Evolutionary conservation across 2,113 vertebrate species (phyloP).

Genomic region (Archilochus colubris): DNA sequence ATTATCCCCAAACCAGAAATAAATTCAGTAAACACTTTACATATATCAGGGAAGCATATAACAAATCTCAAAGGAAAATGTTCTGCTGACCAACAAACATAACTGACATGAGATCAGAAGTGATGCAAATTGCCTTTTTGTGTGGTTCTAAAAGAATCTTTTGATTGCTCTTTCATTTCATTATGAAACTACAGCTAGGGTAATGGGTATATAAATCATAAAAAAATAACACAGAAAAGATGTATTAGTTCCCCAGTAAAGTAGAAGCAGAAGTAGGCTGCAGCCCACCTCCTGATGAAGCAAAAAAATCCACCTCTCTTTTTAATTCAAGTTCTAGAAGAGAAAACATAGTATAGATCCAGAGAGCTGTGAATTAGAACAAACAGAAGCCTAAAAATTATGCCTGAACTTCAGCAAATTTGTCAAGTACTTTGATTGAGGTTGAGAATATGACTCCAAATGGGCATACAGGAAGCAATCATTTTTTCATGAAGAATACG

Average conservation of each 20-base stretch:
- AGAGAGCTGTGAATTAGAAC: slow-evolving; percentile 26
- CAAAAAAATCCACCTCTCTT: neutral
- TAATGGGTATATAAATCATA: neutral
- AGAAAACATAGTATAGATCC: neutral
- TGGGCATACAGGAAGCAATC: slow-evolving; percentile 64
- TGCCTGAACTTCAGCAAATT: slow-evolving; percentile 53
- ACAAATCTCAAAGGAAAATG: slow-evolving; percentile 4
- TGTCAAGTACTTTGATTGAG: slow-evolving; percentile 50
- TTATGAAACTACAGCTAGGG: neutral
- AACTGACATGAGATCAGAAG: neutral
- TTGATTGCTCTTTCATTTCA: neutral
- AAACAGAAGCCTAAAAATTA: slow-evolving; percentile 47
- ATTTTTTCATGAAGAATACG: slow-evolving; percentile 50
- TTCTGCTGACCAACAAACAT: neutral
- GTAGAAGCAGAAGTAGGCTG: neutral
- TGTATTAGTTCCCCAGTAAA: neutral
- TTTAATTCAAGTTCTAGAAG: slow-evolving; percentile 7
- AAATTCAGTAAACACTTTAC: neutral
- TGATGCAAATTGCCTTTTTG: neutral
- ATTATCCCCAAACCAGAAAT: slow-evolving; percentile 10
- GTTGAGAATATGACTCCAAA: slow-evolving; percentile 39
- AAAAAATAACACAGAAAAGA: neutral
- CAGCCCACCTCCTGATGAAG: neutral
- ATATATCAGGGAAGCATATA: neutral
- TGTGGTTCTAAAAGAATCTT: neutral